Percentiles rank a stretch among this genome's conserved stretches.
phyloP scores from a whole-genome alignment of 30 jellyfish, hydroid and myxozoan species.

The Chrysaora quinquecirrha region DNA sequence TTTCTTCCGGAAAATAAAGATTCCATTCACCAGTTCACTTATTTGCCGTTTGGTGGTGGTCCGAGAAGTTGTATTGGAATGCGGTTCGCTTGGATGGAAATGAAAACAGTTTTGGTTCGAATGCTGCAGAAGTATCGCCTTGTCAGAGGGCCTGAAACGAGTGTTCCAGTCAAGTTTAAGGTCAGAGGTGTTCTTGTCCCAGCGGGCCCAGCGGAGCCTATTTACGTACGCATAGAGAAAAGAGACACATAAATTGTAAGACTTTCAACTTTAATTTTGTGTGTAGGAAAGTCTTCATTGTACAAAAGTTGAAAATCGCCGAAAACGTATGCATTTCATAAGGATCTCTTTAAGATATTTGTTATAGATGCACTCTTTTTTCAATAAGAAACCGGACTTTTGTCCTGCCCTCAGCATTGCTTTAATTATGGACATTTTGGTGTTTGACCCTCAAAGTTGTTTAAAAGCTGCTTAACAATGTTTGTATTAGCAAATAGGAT shows the following conservation, averaged over 20 bases:
- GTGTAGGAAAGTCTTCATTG: neutral
- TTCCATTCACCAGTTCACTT: slow-evolving; percentile 54
- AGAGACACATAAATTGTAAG: neutral
- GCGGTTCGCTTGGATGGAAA: slow-evolving; percentile 77
- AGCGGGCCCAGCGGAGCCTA: slow-evolving; percentile 70
- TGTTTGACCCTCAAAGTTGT: too few relatives aligned
- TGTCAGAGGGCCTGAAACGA: slow-evolving; percentile 57
- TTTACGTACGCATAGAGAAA: slow-evolving; percentile 42
- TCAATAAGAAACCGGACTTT: too few relatives aligned
- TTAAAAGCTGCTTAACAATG: too few relatives aligned
- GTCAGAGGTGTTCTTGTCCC: slow-evolving; percentile 48
- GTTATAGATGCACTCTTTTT: too few relatives aligned
- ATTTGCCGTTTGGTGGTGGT: slow-evolving; percentile 72
- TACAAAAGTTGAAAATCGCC: neutral
- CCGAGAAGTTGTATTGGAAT: slow-evolving; percentile 72
- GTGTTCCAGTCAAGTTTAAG: slow-evolving; percentile 35
- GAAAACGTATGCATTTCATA: neutral
- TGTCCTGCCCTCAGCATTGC: too few relatives aligned
- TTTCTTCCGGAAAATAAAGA: slow-evolving; percentile 71
- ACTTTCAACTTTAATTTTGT: neutral
- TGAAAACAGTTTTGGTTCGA: slow-evolving; percentile 36
- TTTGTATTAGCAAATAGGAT: too few relatives aligned
- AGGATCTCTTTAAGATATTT: too few relatives aligned
- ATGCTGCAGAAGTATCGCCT: slow-evolving; percentile 60
- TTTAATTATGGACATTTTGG: too few relatives aligned